Evolutionary conservation across 2,888 invertebrate genomes (phyloP).

Genomic region (Augochlorella aurata): DNA sequence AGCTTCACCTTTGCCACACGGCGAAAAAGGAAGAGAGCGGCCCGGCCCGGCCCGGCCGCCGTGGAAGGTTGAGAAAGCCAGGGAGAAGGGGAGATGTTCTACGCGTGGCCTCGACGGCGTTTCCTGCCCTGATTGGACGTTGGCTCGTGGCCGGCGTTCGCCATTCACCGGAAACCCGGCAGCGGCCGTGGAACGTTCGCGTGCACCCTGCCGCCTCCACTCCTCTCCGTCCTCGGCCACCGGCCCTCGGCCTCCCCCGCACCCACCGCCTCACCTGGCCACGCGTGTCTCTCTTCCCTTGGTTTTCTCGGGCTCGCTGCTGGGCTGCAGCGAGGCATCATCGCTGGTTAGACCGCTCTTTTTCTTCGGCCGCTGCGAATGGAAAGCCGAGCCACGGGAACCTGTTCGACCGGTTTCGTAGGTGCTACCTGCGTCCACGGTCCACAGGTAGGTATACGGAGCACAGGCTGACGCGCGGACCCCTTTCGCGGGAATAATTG

Average conservation of each 20-base stretch:
- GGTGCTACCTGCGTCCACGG: slow-evolving; percentile 67
- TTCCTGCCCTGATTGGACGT: slow-evolving; percentile 81
- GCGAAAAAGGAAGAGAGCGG: slow-evolving; percentile 29
- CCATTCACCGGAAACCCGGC: slow-evolving; percentile 68
- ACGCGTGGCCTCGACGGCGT: slow-evolving; percentile 80
- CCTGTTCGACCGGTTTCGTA: slow-evolving; percentile 75
- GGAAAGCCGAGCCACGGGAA: slow-evolving; percentile 52
- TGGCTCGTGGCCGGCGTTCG: slow-evolving; percentile 81
- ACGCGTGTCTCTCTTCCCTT: neutral
- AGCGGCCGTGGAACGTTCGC: slow-evolving; percentile 58
- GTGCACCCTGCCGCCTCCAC: slow-evolving; percentile 52
- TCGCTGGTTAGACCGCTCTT: slow-evolving; percentile 51
- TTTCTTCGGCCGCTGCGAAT: slow-evolving; percentile 37
- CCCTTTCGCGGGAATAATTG: slow-evolving; percentile 39
- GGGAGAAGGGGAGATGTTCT: slow-evolving; percentile 47
- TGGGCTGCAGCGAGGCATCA: slow-evolving; percentile 44
- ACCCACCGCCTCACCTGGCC: neutral
- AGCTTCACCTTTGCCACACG: slow-evolving; percentile 60
- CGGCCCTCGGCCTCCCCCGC: neutral
- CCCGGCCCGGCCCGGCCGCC: neutral
- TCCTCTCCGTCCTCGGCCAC: neutral
- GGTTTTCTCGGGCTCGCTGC: slow-evolving; percentile 10
- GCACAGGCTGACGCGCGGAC: slow-evolving; percentile 35
- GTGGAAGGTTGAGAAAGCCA: slow-evolving; percentile 40
- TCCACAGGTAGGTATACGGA: slow-evolving; percentile 39